These are phyloP conservation scores for Drosophila prolongata DNA, from an alignment of 2,888 invertebrate genomes.

Conservation along the genomic window DNA sequence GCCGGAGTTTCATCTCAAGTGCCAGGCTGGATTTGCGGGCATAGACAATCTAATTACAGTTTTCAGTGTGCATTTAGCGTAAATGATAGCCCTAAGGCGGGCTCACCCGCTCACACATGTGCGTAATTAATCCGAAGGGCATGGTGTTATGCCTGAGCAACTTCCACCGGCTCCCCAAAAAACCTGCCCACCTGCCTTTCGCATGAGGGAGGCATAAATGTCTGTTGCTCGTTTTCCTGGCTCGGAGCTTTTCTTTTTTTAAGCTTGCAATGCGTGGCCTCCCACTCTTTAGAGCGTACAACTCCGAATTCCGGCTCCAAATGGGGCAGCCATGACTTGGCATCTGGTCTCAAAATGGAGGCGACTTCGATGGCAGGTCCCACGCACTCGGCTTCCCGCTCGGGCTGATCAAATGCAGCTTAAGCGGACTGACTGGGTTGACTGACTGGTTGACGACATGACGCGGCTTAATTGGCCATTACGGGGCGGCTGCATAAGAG, in stretches of 20 bases:
- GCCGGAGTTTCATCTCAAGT: constrained; percentile 28
- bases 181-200: constrained; percentile 10
- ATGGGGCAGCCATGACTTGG: constrained; percentile 67
- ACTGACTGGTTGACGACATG: constrained; percentile 36
- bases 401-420: constrained; percentile 48
- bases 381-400: constrained; percentile 59
- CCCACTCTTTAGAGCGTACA: constrained; percentile 40
- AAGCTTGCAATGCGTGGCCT: constrained; percentile 66
- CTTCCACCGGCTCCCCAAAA: constrained; percentile 7
- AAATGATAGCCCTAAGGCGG: constrained; percentile 58
- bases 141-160: constrained; percentile 61
- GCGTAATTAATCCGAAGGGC: constrained; percentile 40
- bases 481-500: constrained; percentile 58
- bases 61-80: constrained; percentile 74
- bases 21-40: constrained; percentile 57
- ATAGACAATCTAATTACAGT: constrained; percentile 72
- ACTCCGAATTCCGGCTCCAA: constrained; percentile 20
- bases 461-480: constrained; percentile 76
- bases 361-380: constrained; percentile 22
- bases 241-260: constrained; percentile 36
- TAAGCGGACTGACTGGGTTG: constrained; percentile 31
- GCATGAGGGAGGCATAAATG: neutral
- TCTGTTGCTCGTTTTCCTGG: constrained; percentile 1
- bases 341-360: constrained; percentile 62
- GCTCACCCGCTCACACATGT: constrained; percentile 48